Conservation (phyloP, 2,797 vertebrate genomes). For the Tapirus indicus region DNA sequence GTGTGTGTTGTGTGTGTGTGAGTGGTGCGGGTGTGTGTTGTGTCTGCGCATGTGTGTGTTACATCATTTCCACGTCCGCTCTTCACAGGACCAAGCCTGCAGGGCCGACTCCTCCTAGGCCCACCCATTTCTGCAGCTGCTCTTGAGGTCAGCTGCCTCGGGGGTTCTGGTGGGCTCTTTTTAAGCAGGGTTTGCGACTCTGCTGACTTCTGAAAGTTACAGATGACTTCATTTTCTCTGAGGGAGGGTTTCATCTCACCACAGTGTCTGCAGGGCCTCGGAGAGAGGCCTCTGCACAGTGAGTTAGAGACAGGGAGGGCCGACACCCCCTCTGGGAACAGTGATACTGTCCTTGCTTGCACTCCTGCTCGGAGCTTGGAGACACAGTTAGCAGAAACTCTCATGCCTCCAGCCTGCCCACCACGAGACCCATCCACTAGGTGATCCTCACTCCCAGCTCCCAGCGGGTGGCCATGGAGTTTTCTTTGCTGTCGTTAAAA, state of each 20-base stretch:
- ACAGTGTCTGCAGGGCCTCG: background rate
- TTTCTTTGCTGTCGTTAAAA: background rate
- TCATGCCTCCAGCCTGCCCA: background rate
- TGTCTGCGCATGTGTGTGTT: background rate
- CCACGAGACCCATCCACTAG: background rate
- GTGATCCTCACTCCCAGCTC: background rate
- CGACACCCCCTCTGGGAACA: background rate
- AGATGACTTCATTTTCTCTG: background rate
- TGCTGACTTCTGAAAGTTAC: background rate
- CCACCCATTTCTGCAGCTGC: background rate
- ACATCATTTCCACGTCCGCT: no score
- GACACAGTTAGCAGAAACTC: background rate
- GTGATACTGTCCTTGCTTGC: background rate
- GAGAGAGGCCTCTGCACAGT: background rate
- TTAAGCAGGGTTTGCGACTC: background rate
- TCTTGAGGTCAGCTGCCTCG: conserved; percentile 87
- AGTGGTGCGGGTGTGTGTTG: no score
- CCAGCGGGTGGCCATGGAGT: background rate
- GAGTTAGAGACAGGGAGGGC: no score
- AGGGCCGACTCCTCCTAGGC: background rate
- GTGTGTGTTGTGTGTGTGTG: no score
- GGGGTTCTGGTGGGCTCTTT: background rate
- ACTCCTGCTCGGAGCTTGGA: rapidly evolving
- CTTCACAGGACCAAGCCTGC: background rate
- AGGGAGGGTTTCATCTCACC: background rate